Evolutionary conservation across 2,113 vertebrate species (phyloP), one percentile per base, ranked within the genome.

Genomic region (Phalacrocorax carbo): DNA sequence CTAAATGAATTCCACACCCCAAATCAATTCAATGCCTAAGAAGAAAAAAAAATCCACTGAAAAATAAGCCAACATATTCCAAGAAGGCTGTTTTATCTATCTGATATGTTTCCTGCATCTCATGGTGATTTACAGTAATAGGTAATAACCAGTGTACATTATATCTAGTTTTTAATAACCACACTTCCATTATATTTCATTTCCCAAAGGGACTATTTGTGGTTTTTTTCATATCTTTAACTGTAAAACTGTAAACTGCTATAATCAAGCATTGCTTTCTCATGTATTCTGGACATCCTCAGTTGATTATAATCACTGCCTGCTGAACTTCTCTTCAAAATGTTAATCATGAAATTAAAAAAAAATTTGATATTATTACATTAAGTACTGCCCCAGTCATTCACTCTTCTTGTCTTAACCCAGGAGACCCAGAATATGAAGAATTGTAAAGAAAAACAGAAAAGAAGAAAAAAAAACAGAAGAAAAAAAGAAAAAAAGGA

Each of bases 171-270:
- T 97, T 96, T 97, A 97, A 97, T 97, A 97, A 97, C 95, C 93
- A 81, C 38, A 84, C 34, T 97, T 96, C 94, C 94, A 96, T 96
- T 94, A 96, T 93, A 96, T 95, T 95, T 94, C 96, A 90, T 93
- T 95, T 96, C 97, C 97, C 97, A 97, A 86, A 97, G 97, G 95
- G 90, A 94, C 96, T 93, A 93, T 96, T 93, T 86, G 82, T 93
- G 68, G 68, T 17, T 46, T 86, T 95, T 94, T 94, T 92, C 84
- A 71, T 94, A 90, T 94, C 95, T 97, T 97, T 95, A 97, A 97
- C 94, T 95, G 90, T 96, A 96, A 93, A 96, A 91, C 90, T 75
- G 75, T 90, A 97, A 96, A 97, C 69, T 96, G 90, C 85, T 82
- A 68, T 88, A 93, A 94, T 97, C 93, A 95, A 94, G 78, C 85